Base-by-base conservation (phyloP, 2,113 vertebrate genomes). In the Cariama cristata region DNA sequence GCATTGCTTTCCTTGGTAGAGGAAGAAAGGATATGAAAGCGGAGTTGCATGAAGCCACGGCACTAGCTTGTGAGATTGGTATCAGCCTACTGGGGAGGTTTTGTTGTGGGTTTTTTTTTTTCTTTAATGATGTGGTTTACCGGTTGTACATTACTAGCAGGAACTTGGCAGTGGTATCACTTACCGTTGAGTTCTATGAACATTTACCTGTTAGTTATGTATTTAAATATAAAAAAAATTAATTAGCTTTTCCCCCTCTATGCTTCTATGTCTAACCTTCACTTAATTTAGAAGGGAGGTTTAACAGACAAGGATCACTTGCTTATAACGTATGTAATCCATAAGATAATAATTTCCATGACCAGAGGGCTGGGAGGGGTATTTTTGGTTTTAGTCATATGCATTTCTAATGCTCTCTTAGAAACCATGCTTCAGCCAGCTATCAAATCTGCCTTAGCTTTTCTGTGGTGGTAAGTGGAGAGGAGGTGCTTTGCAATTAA, bases 191-290 rank as follows among this genome's bases (percentile, higher is more conserved):
- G 33, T 66, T 81, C 35, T 53, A 4, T 76, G 19, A 67, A 18
- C 19, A 20, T 89, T 62, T 38, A 27, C 12, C 27, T 71, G 42
- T 96, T 93, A 83, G 13, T 28, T 80, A 33, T 32, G 64, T 94
- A 89, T 93, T 84, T 68, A 1, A 33, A 85, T n/a, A n/a, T n/a
- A 38, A 67, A 50, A 56, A 28, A 68, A 32, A 26, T 14, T 40
- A 24, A 55, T 40, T 32, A 7, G 24, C 18, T 64, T 55, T 33
- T 11, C 19, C 17, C 3, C 26, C 4, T 24, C 8, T 71, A 12
- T 4, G 66, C 90, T 76, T 96, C 64, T 94, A 79, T 94, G 88
- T 95, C 86, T 97, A 96, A 96, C 93, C 96, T 98, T 75, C 62
- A 90, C 64, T 94, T 96, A 91, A 94, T 97, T 97, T 97, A 73